phyloP scores from a whole-genome alignment of 2,888 invertebrate species.

The Tinea semifulvella region DNA sequence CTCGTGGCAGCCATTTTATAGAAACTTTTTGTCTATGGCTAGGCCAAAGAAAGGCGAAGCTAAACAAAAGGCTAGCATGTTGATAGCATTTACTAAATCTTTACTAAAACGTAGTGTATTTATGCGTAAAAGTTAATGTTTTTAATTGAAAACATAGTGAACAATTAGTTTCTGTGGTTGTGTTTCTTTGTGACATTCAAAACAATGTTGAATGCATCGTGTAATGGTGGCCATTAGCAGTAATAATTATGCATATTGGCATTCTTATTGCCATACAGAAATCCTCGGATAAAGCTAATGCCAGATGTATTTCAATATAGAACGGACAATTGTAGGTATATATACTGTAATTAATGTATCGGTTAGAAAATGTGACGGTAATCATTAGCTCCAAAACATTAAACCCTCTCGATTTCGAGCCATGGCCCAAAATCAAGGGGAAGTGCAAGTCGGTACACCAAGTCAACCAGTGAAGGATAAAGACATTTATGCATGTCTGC shows the following conservation, averaged over 20 bases:
- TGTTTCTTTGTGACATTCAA: slow-evolving; percentile 35
- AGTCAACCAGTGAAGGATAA: slow-evolving; percentile 62
- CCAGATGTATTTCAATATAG: neutral
- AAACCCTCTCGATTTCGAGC: slow-evolving; percentile 30
- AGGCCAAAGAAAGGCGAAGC: slow-evolving; percentile 64
- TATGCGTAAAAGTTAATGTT: slow-evolving; percentile 20
- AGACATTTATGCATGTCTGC: slow-evolving; percentile 63
- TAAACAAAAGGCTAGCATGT: slow-evolving; percentile 66
- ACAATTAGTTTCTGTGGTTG: slow-evolving; percentile 29
- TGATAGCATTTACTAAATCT: slow-evolving; percentile 55
- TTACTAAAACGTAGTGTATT: slow-evolving; percentile 26
- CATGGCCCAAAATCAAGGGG: slow-evolving; percentile 65
- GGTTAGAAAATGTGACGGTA: slow-evolving; percentile 23
- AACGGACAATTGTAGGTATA: slow-evolving; percentile 14
- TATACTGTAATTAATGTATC: slow-evolving; percentile 38
- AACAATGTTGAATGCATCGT: slow-evolving; percentile 61
- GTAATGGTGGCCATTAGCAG: slow-evolving; percentile 67
- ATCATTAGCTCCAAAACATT: slow-evolving; percentile 1
- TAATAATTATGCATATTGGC: slow-evolving; percentile 67
- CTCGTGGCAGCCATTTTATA: slow-evolving; percentile 60
- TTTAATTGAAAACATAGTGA: slow-evolving; percentile 33
- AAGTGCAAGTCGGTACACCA: slow-evolving; percentile 62
- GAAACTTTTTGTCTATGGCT: slow-evolving; percentile 52
- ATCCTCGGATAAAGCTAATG: slow-evolving; percentile 30
- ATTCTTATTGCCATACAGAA: slow-evolving; percentile 53